A percentile compares a stretch with the other conserved stretches of the same genome.
phyloP scores from a whole-genome alignment of 2,888 invertebrate genomes.

The Antheraea assamensis region DNA sequence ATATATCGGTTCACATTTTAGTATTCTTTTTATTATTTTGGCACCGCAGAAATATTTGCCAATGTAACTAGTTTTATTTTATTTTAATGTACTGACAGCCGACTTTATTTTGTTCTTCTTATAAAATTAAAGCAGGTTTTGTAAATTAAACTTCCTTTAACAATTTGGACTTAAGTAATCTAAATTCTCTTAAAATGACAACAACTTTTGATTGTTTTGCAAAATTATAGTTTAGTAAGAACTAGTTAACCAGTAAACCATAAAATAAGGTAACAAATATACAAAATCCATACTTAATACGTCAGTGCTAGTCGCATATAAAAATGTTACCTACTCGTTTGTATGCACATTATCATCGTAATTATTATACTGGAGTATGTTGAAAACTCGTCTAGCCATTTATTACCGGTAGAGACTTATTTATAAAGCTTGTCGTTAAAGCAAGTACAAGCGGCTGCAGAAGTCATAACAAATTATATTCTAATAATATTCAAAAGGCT shows the following conservation, averaged over 20 bases:
- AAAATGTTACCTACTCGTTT: neutral
- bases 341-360: neutral
- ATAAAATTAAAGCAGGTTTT: too few relatives aligned
- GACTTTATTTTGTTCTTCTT: too few relatives aligned
- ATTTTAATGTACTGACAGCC: too few relatives aligned
- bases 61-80: too few relatives aligned
- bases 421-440: conserved; percentile 3
- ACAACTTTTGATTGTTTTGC: too few relatives aligned
- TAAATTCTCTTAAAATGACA: too few relatives aligned
- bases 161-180: too few relatives aligned
- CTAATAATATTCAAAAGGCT: neutral
- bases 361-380: neutral
- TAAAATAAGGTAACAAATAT: neutral
- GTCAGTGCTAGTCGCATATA: neutral
- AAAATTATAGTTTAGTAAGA: neutral
- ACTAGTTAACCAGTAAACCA: neutral
- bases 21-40: too few relatives aligned
- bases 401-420: neutral
- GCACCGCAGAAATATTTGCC: too few relatives aligned
- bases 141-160: too few relatives aligned
- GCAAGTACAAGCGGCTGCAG: neutral
- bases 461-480: neutral
- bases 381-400: neutral
- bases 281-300: neutral
- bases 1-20: too few relatives aligned